Evolutionary conservation across 2,113 vertebrate genomes (phyloP), one percentile per base, ranked within the genome.

Genomic region (Gambusia affinis): DNA sequence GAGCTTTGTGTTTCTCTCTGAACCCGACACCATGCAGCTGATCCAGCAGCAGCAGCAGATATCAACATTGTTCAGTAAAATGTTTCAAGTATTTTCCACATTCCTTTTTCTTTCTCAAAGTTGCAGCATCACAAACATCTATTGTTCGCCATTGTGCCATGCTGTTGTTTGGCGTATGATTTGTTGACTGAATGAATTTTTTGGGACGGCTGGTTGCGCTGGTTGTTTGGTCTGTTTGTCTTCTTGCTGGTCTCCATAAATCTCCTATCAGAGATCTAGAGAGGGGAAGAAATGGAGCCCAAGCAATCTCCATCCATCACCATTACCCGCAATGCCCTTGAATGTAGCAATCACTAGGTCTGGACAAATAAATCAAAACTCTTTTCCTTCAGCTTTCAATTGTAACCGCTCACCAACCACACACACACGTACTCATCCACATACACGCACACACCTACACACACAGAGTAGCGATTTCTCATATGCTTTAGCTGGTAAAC

Each of bases 321-420:
- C 72, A 87, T 90, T 91, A 88, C 77, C 87, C 87, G 84, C 75
- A 83, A 68, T 89, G 87, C 79, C 90, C 92, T 93, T 93, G 89
- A 93, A 92, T 60, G 66, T 81, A 81, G 81, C 84, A 89, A 90
- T 91, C 87, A 91, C 86, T 71, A 81, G 62, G 70, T 80, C 75
- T 88, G 82, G 82, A 88, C 73, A 91, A 87, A 92, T 93, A 90
- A 88, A 92, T 91, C 88, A 90, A 73, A 72, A 80, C 61, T 62
- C 67, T 68, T 61, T 84, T 85, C 47, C 74, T 78, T 76, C 66
- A 83, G 74, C 76, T 66, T 86, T 85, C 85, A 89, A 89, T 83
- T 74, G 78, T 86, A 64, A 86, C 79, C 76, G 39, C 64, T 77
- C 63, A 72, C 33, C 57, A 28, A 19, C 44, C 73, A 76, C 62